phyloP scores from a whole-genome alignment of 1,140 invertebrate species.

The Temnothorax nylanderi region DNA sequence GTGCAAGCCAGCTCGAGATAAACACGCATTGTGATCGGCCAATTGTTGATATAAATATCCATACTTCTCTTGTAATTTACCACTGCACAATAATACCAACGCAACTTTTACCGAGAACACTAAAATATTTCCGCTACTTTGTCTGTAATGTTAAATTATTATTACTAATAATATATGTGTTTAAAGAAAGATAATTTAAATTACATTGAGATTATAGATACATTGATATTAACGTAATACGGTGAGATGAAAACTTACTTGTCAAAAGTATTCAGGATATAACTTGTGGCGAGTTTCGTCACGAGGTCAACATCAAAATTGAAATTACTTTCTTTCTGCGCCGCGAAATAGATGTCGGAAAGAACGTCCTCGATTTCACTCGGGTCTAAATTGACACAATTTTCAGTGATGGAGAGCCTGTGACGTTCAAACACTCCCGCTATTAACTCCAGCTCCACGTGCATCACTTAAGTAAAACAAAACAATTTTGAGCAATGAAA shows the following conservation, averaged over 20 bases:
- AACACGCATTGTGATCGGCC: conserved; percentile 87
- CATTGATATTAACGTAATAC: conserved; percentile 32
- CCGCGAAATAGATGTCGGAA: conserved; percentile 86
- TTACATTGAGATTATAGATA: not conserved
- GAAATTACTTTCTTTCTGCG: conserved; percentile 84
- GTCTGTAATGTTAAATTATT: conserved; percentile 76
- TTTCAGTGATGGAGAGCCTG: conserved; percentile 85
- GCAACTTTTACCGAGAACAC: conserved; percentile 86
- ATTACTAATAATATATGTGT: not conserved
- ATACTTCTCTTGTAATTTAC: conserved; percentile 87
- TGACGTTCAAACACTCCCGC: conserved; percentile 87
- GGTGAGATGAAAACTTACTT: conserved; percentile 79
- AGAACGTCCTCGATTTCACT: conserved; percentile 86
- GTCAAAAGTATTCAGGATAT: conserved; percentile 85
- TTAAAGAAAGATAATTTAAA: conserved; percentile 13
- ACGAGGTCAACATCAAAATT: conserved; percentile 83
- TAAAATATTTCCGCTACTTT: conserved; percentile 83
- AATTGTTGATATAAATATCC: conserved; percentile 87
- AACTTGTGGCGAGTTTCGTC: conserved; percentile 85
- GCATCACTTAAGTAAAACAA: conserved; percentile 84
- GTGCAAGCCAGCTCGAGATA: conserved; percentile 85
- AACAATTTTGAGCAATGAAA: conserved; percentile 6
- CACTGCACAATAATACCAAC: conserved; percentile 85
- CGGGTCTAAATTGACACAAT: conserved; percentile 84
- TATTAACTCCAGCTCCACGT: conserved; percentile 85